Percentiles rank a stretch among this genome's conserved stretches.
Conservation (phyloP, 2,113 vertebrate species). For the Carassius carassius region DNA sequence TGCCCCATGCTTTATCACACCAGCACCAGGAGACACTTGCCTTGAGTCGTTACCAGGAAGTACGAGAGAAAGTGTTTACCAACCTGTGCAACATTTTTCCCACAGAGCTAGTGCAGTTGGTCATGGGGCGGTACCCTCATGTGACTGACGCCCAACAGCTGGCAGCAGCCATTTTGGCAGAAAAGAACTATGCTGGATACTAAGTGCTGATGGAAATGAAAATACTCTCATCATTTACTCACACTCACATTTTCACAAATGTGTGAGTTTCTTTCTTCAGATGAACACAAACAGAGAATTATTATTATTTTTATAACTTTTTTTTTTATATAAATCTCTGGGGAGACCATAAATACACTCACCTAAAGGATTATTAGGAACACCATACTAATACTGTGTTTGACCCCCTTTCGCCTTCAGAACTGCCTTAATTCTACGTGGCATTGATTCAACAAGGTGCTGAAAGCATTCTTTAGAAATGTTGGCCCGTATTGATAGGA, state of each 20-base stretch:
- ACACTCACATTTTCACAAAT: neutral
- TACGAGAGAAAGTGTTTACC: conserved; percentile 87
- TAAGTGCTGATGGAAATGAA: conserved; percentile 69
- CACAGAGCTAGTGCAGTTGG: conserved; percentile 87
- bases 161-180: conserved; percentile 91
- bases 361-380: too few relatives aligned
- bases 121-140: conserved; percentile 94
- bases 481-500: too few relatives aligned
- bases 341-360: neutral
- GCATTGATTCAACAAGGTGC: too few relatives aligned
- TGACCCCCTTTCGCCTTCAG: too few relatives aligned
- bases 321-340: too few relatives aligned
- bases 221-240: neutral
- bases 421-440: too few relatives aligned
- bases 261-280: neutral
- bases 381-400: too few relatives aligned
- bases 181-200: conserved; percentile 89
- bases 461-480: too few relatives aligned
- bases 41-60: conserved; percentile 75
- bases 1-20: conserved; percentile 60
- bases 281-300: neutral
- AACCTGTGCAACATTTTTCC: conserved; percentile 98
- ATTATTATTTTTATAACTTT: too few relatives aligned
- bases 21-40: conserved; percentile 75
- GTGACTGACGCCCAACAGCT: conserved; percentile 93